Percentiles rank a stretch among this genome's conserved stretches.
Conservation (phyloP, 1,140 invertebrate species). For the Dreissena polymorpha region DNA sequence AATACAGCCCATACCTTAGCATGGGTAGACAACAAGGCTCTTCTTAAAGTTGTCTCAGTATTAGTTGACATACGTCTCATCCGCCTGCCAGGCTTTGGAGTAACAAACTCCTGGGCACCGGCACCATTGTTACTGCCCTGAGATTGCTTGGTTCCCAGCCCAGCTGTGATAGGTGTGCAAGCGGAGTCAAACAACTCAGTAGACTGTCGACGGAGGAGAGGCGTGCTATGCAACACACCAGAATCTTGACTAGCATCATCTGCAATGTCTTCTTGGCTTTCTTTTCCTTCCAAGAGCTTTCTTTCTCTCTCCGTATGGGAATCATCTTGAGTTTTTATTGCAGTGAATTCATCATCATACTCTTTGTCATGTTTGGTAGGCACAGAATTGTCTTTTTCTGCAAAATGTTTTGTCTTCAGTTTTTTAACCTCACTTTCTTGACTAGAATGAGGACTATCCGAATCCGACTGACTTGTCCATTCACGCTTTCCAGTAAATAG, state of each 20-base stretch:
- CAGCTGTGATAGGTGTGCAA: slow-evolving; percentile 62
- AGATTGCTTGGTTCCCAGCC: slow-evolving; percentile 5
- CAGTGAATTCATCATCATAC: not conserved
- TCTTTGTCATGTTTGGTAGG: too few relatives aligned
- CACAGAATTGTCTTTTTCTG: not conserved
- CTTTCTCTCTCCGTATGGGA: not conserved
- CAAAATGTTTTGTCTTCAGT: not conserved
- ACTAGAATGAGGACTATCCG: not conserved
- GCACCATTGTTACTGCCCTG: not conserved
- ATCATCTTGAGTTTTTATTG: not conserved
- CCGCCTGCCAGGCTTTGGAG: slow-evolving; percentile 54
- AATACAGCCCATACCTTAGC: slow-evolving; percentile 57
- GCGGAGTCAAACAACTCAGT: slow-evolving; percentile 57
- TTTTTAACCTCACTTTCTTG: not conserved
- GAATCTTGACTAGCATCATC: slow-evolving; percentile 24
- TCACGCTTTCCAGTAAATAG: slow-evolving; percentile 5
- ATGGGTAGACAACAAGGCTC: slow-evolving; percentile 55
- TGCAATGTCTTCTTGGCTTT: not conserved
- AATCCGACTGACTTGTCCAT: not conserved
- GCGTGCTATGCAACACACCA: slow-evolving; percentile 63
- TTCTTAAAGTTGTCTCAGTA: slow-evolving; percentile 58
- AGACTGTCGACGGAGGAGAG: slow-evolving; percentile 43
- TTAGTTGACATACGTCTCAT: slow-evolving; percentile 63
- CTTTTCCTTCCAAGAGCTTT: not conserved
- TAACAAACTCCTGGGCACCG: slow-evolving; percentile 51